phyloP scores from a whole-genome alignment of 2,888 invertebrate genomes.

The Nezara viridula region DNA sequence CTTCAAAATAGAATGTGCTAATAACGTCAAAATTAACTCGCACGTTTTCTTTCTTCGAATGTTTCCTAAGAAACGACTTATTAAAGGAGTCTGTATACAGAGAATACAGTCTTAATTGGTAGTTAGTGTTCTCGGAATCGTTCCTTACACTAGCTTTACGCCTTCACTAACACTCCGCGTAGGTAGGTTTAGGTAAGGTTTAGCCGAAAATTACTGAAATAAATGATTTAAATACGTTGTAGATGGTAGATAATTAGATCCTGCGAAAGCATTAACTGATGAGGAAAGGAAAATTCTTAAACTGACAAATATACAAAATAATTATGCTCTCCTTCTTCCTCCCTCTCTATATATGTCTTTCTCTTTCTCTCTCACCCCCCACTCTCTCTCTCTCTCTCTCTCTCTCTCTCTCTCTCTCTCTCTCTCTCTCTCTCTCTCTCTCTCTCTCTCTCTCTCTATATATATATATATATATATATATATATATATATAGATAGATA shows the following conservation, averaged over 20 bases:
- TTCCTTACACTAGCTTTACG: neutral
- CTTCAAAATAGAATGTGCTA: neutral
- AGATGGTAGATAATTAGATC: neutral
- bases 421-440: too few relatives aligned
- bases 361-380: too few relatives aligned
- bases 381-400: too few relatives aligned
- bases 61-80: neutral
- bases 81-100: too few relatives aligned
- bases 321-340: too few relatives aligned
- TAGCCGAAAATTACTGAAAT: neutral
- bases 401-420: too few relatives aligned
- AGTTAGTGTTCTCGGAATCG: neutral
- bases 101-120: slow-evolving; percentile 1
- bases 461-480: too few relatives aligned
- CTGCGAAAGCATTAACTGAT: neutral
- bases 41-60: neutral
- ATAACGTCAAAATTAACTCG: neutral
- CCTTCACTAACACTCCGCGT: neutral
- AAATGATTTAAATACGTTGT: neutral
- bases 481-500: too few relatives aligned
- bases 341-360: too few relatives aligned
- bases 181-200: neutral
- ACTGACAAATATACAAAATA: too few relatives aligned
- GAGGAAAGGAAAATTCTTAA: too few relatives aligned
- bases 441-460: too few relatives aligned